A percentile compares a stretch with the other conserved stretches of the same genome.
These are phyloP conservation scores for Tenualosa thibaudeaui DNA, from an alignment of 2,797 vertebrate genomes.

Conservation along the genomic window DNA sequence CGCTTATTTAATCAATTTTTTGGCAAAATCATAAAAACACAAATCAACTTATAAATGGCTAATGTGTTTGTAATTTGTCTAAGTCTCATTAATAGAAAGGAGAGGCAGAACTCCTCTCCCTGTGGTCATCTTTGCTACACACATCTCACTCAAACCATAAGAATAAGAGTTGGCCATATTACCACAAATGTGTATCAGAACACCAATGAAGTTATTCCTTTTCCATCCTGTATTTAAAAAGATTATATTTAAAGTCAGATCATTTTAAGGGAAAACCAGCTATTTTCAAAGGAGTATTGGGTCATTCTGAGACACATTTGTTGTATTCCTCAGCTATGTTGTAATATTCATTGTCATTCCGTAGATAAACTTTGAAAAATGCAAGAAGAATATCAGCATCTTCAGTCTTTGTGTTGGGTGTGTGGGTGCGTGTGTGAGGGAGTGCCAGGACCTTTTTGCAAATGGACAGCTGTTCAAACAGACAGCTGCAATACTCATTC, in stretches of 20 bases:
- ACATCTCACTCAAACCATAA: not conserved
- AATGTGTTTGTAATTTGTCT: not conserved
- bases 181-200: not conserved
- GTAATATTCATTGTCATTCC: not conserved
- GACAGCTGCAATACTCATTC: conserved; percentile 77
- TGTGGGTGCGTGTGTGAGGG: not conserved
- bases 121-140: not conserved
- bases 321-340: not conserved
- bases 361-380: conserved; percentile 22
- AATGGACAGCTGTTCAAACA: conserved; percentile 74
- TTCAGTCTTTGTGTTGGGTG: conserved; percentile 38
- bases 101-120: not conserved
- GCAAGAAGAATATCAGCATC: conserved; percentile 54
- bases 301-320: not conserved
- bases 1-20: too few species aligned
- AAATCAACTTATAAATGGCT: too few species aligned
- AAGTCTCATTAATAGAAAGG: not conserved
- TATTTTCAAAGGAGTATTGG: not conserved
- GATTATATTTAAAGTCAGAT: not conserved
- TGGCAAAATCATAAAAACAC: too few species aligned
- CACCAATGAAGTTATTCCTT: not conserved
- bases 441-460: conserved; percentile 60
- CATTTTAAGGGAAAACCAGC: not conserved
- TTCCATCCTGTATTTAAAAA: not conserved
- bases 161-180: not conserved